phyloP scores from a whole-genome alignment of 2,888 invertebrate species.

The Drosophila emarginata region DNA sequence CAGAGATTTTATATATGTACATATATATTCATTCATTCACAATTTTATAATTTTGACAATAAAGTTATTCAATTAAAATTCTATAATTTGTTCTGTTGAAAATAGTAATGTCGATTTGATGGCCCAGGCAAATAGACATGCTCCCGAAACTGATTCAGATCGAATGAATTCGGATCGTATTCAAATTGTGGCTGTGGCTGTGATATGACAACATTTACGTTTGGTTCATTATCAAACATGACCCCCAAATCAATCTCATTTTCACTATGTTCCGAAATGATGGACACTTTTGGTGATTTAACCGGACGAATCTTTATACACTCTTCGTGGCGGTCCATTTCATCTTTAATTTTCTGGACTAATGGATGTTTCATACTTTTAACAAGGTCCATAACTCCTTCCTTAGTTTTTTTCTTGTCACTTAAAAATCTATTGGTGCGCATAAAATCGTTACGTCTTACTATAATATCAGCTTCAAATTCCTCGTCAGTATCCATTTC shows the following conservation, averaged over 20 bases:
- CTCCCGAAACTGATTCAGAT: slow-evolving; percentile 55
- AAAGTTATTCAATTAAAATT: background rate
- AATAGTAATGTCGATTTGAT: slow-evolving; percentile 54
- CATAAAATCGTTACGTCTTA: slow-evolving; percentile 70
- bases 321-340: slow-evolving; percentile 11
- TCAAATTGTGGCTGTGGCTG: slow-evolving; percentile 29
- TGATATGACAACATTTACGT: background rate
- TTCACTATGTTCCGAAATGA: slow-evolving; percentile 20
- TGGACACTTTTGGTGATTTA: background rate
- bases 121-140: slow-evolving; percentile 65
- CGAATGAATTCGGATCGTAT: slow-evolving; percentile 61
- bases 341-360: slow-evolving; percentile 14
- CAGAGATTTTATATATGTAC: background rate
- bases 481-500: slow-evolving; percentile 64
- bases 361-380: slow-evolving; percentile 57
- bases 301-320: slow-evolving; percentile 32
- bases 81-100: slow-evolving; percentile 19
- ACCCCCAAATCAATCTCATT: slow-evolving; percentile 49
- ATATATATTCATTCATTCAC: slow-evolving; percentile 4
- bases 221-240: background rate
- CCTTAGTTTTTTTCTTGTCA: slow-evolving; percentile 51
- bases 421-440: slow-evolving; percentile 54
- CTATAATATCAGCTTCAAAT: slow-evolving; percentile 64
- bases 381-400: slow-evolving; percentile 55
- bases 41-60: background rate